These are phyloP conservation scores for Carcina quercana DNA, from an alignment of 2,888 invertebrate species.

Conservation along the genomic window DNA sequence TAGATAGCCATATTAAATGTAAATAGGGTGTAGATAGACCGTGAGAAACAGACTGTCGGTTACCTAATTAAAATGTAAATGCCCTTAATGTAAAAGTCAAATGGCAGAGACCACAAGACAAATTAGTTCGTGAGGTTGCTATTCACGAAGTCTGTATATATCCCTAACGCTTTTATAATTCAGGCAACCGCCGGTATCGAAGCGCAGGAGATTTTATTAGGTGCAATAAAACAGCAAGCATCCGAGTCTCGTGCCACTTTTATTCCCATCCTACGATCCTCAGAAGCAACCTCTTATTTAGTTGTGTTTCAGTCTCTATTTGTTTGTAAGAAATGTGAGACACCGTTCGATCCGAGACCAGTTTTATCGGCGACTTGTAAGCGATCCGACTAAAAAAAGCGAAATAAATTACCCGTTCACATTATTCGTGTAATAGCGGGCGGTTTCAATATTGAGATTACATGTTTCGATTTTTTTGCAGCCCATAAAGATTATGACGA, in stretches of 20 bases:
- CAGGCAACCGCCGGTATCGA: conserved; percentile 25
- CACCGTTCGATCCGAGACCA: conserved; percentile 4
- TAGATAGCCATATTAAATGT: too few relatives aligned
- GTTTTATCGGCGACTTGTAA: conserved; percentile 12
- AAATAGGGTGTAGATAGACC: too few relatives aligned
- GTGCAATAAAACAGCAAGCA: conserved; percentile 34
- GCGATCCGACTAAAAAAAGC: conserved; percentile 11
- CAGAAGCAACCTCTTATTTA: conserved; percentile 35
- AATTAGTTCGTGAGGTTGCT: conserved; percentile 31
- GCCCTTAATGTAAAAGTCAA: conserved; percentile 33
- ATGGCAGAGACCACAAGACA: conserved; percentile 35
- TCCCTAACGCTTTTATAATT: conserved; percentile 31
- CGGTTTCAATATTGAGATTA: conserved; percentile 5
- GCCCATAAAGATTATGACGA: too few relatives aligned
- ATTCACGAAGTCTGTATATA: not conserved
- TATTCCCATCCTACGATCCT: conserved; percentile 27
- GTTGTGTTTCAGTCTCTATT: conserved; percentile 35
- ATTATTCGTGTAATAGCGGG: conserved; percentile 10
- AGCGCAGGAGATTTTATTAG: conserved; percentile 39
- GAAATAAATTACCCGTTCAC: conserved; percentile 14
- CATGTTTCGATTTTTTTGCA: conserved; percentile 5
- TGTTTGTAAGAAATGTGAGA: conserved; percentile 25
- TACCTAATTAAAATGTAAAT: conserved; percentile 15
- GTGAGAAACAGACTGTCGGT: too few relatives aligned
- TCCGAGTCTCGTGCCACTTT: conserved; percentile 29